Base-by-base conservation (phyloP, 1,140 invertebrate genomes). In the Camponotus pennsylvanicus region DNA sequence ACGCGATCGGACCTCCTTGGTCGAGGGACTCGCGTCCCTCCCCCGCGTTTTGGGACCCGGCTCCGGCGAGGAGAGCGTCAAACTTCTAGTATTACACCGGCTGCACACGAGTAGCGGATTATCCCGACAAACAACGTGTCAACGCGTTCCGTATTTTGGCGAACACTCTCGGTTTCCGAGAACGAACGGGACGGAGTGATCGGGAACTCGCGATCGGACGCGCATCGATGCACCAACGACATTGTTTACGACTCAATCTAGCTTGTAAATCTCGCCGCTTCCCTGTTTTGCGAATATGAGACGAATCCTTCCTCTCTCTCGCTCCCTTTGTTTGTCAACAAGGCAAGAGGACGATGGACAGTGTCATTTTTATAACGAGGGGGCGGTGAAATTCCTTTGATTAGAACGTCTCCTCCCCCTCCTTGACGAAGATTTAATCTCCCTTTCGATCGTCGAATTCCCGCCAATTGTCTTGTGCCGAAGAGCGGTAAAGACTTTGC, bases 71-170 rank as follows among this genome's bases (percentile, higher is more conserved):
- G 55, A 64, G 77, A 63, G 49, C 52, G 87, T 49, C 45, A 63
- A 85, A 77, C 86, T 88, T 87, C 85, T 89, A 87, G 86, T 87
- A 73, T 89, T 84, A 87, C 87, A 87, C 73, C 40, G 9, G 9
- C 49, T 67, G 42, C 57, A 40, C 49, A 52, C 49, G 49, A 52
- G 49, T 6, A 6, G 27, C 37, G 73, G 75, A 77, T 79, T 77
- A 40, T 40, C 59, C 27, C 61, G 73, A 69, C 57, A 71, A 88
- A 79, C 83, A 88, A 73, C 49, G 52, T 59, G 75, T 70, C 86
- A 49, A 85, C 66, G 86, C 45, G 52, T 85, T 21, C 21, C 21
- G 21, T 21, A 21, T 21, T 79, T 64, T 49, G 32, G 73, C n/a
- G 79, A 32, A 52, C 32, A 55, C 42, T 37, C 69, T 79, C 37